Base-by-base conservation (phyloP, 2,888 invertebrate genomes). In the Mythimna ferrago region DNA sequence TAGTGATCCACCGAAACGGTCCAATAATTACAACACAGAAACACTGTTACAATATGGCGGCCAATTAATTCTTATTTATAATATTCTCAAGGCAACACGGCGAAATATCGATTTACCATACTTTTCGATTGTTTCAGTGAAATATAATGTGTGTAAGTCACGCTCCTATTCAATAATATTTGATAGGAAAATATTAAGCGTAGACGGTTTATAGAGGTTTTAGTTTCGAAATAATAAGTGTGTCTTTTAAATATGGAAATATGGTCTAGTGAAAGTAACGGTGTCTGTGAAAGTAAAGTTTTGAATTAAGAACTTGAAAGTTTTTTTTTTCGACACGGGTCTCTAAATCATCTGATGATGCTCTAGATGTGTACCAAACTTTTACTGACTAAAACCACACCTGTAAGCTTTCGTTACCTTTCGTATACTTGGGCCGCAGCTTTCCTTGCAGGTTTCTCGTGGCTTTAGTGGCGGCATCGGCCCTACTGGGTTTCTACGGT, bases 21-120 rank as follows among this genome's bases (percentile, higher is more conserved):
- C 54, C 14, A 58, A 66, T 66, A 70, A 66, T 70, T 67, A 71
- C 19, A 57, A 48, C 19, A 48, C 19, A 70, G 44, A 44, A 81
- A 77, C 51, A 82, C 54, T 71, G 57, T 77, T 38, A 77, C 71
- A 35, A 57, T 56, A 62, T 61, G 66, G 66, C 76, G 53, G 5
- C 10, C 81, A 80, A 80, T 73, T 71, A 76, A 71, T 80, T 73
- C 51, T 76, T 80, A 71, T 80, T 48, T 71, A 60, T 67, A 68
- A 71, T 80, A 80, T 76, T 76, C 84, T 76, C 76, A 84, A 82
- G 82, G 82, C 48, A 65, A 58, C 61, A 60, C 32, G 51, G 19
- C 21, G n/a, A 44, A 64, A 72, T 76, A 82, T 82, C 67, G 81
- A 82, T 82, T 80, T 21, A 66, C 44, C 38, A 70, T 58, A 58